phyloP scores from a whole-genome alignment of 2,888 invertebrate species.

The Ernsta delagoae region DNA sequence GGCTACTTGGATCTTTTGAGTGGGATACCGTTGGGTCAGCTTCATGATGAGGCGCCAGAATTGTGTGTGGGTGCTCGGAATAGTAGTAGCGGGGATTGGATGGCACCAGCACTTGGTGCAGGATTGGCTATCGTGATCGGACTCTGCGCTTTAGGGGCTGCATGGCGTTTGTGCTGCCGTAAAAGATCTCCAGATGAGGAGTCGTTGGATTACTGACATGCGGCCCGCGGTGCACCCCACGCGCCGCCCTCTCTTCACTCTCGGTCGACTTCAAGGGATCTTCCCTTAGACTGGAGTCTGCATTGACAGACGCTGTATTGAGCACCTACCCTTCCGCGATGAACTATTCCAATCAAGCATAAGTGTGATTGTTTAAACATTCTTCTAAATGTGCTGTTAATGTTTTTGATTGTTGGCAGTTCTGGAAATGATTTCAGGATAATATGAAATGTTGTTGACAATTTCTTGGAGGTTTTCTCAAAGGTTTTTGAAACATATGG shows the following conservation, averaged over 20 bases:
- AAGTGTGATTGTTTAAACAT: slow-evolving; percentile 14
- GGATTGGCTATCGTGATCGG: no score
- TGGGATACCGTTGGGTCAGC: slow-evolving; percentile 74
- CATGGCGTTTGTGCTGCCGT: slow-evolving; percentile 87
- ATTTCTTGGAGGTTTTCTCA: slow-evolving; percentile 15
- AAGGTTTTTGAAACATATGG: slow-evolving; percentile 16
- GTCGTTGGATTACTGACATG: slow-evolving; percentile 86
- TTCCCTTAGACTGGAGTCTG: slow-evolving; percentile 79
- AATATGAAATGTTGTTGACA: no score
- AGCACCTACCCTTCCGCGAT: slow-evolving; percentile 69
- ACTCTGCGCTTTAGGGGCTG: slow-evolving; percentile 83
- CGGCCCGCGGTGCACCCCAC: slow-evolving; percentile 79
- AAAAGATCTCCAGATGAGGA: slow-evolving; percentile 85
- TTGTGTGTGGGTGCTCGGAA: slow-evolving; percentile 86
- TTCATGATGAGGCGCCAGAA: slow-evolving; percentile 91
- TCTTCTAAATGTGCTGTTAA: neutral
- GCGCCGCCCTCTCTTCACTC: slow-evolving; percentile 79
- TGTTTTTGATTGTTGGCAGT: slow-evolving; percentile 2
- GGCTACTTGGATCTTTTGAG: slow-evolving; percentile 81
- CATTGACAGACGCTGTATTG: slow-evolving; percentile 82
- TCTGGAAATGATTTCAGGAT: neutral
- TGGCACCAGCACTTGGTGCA: slow-evolving; percentile 85
- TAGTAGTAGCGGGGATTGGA: slow-evolving; percentile 83
- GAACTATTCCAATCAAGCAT: slow-evolving; percentile 39
- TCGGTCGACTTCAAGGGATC: slow-evolving; percentile 74